A percentile compares a stretch with the other conserved stretches of the same genome.
phyloP scores from a whole-genome alignment of 2,797 vertebrate species.

The Gallirallus australis region DNA sequence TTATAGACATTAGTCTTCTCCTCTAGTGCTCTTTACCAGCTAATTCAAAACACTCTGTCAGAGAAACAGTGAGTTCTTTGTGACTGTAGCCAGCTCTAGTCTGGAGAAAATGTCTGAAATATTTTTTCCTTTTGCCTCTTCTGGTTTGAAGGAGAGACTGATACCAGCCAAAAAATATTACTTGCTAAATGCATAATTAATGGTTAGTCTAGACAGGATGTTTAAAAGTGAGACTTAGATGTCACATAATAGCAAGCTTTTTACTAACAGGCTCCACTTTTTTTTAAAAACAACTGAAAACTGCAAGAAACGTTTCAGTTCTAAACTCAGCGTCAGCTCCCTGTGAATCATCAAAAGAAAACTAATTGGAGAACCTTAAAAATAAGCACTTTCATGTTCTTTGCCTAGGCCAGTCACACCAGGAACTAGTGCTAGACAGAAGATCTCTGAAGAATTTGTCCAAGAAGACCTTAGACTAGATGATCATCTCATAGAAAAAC shows the following conservation, averaged over 20 bases:
- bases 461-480: slow-evolving; percentile 65
- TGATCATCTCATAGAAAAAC: slow-evolving; percentile 8
- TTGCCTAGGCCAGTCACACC: slow-evolving; percentile 61
- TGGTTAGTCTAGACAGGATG: neutral
- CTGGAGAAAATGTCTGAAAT: neutral
- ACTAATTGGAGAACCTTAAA: neutral
- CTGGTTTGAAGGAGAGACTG: neutral
- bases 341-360: neutral
- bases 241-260: neutral
- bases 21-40: neutral
- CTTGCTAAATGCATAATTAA: neutral
- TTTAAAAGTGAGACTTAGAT: neutral
- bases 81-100: neutral
- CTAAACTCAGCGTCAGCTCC: neutral
- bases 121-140: neutral
- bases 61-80: neutral
- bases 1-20: neutral
- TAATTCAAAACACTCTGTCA: neutral
- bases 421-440: slow-evolving; percentile 45
- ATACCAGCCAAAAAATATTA: neutral
- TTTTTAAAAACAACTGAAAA: neutral
- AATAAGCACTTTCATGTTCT: neutral
- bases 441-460: slow-evolving; percentile 71
- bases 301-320: neutral
- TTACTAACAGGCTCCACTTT: neutral